Evolutionary conservation across 1,140 invertebrate species (phyloP).

Genomic region (Tigriopus japonicus): DNA sequence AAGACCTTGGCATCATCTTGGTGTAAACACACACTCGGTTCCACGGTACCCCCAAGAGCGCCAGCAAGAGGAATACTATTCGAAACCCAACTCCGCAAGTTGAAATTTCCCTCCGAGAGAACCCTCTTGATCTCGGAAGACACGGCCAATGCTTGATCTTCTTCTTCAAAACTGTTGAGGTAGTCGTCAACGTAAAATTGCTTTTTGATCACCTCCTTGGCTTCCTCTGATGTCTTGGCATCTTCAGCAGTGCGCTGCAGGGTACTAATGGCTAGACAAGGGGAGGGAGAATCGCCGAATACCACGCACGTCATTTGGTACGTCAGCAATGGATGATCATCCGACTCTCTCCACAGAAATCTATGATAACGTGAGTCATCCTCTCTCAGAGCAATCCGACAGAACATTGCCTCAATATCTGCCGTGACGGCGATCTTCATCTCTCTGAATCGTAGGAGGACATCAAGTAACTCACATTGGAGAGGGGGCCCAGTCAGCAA

Average conservation of each 20-base stretch:
- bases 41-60: no score
- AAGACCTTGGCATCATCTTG: conserved; percentile 4
- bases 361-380: conserved; percentile 15
- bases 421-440: conserved; percentile 11
- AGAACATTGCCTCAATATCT: conserved; percentile 17
- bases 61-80: conserved; percentile 4
- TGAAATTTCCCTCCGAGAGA: conserved; percentile 13
- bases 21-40: not conserved
- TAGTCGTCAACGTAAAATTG: conserved; percentile 19
- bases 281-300: conserved; percentile 18
- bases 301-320: conserved; percentile 17
- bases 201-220: not conserved
- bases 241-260: conserved; percentile 13
- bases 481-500: conserved; percentile 16
- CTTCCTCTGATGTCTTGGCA: not conserved
- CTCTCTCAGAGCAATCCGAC: conserved; percentile 9
- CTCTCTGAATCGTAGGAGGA: conserved; percentile 16
- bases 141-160: conserved; percentile 12
- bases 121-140: not conserved
- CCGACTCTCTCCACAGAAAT: conserved; percentile 18
- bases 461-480: conserved; percentile 4
- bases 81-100: conserved; percentile 14
- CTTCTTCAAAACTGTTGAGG: conserved; percentile 7
- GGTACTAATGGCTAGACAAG: conserved; percentile 15
- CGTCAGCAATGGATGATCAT: not conserved